A percentile compares a stretch with the other conserved stretches of the same genome.
These are phyloP conservation scores for Pantala flavescens DNA, from an alignment of 1,140 invertebrate genomes.

Conservation along the genomic window DNA sequence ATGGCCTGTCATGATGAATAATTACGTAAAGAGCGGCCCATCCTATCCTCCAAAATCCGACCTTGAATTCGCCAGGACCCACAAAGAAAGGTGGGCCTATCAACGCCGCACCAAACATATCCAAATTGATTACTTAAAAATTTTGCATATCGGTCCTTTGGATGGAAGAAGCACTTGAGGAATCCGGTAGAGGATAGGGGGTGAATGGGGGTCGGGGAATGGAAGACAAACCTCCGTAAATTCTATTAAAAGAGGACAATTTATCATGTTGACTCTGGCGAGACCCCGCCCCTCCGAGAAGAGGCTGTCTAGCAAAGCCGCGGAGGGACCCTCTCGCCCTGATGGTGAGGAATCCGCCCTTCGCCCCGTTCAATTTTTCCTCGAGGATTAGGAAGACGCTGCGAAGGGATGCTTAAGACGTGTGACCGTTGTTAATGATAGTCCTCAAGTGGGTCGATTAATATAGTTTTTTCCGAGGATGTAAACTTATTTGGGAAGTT, in stretches of 20 bases:
- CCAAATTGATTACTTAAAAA: slow-evolving; percentile 16
- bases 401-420: too few species aligned
- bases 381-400: not conserved
- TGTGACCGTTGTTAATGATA: too few species aligned
- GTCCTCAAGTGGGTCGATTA: too few species aligned
- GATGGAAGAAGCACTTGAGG: not conserved
- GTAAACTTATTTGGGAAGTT: too few species aligned
- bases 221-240: slow-evolving; percentile 15
- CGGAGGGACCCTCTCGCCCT: not conserved
- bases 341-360: not conserved
- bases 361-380: not conserved
- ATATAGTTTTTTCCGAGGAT: too few species aligned
- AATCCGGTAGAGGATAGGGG: not conserved
- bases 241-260: slow-evolving; percentile 17
- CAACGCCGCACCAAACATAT: not conserved
- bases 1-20: not conserved
- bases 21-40: not conserved
- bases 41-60: not conserved
- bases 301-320: not conserved
- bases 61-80: not conserved
- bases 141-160: slow-evolving; percentile 12
- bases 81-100: not conserved
- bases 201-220: not conserved
- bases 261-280: slow-evolving; percentile 15
- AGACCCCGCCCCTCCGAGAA: not conserved